Conservation (phyloP, 2,113 vertebrate genomes). For the Serinus canaria region DNA sequence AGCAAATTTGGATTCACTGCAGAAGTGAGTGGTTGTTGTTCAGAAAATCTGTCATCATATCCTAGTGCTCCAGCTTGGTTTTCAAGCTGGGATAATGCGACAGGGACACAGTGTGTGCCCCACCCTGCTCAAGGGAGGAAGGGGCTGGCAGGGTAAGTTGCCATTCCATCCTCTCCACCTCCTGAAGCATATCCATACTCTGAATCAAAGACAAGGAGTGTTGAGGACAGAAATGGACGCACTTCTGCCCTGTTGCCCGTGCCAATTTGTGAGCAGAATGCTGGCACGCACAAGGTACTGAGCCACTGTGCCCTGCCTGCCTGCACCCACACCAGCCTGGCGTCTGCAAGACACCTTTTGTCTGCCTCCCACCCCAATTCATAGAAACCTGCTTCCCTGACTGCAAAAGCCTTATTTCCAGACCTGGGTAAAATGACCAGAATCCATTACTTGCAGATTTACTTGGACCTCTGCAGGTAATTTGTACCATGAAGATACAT, state of each 20-base stretch:
- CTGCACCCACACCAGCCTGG: not conserved
- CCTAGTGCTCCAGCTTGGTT: not conserved
- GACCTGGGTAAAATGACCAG: not conserved
- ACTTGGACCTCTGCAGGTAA: not conserved
- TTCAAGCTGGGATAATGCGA: not conserved
- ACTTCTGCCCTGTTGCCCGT: not conserved
- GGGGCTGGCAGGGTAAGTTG: not conserved
- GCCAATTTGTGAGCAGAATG: not conserved
- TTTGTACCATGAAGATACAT: not conserved
- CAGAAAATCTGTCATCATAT: not conserved
- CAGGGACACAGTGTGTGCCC: not conserved
- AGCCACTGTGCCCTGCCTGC: not conserved
- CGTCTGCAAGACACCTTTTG: not conserved
- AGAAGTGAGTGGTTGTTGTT: not conserved
- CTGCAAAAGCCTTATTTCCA: not conserved
- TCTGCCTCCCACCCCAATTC: not conserved
- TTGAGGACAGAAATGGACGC: not conserved
- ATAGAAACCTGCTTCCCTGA: not conserved
- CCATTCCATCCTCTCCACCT: not conserved
- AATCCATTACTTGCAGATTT: not conserved
- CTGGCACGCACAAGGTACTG: rapidly evolving
- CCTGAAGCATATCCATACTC: not conserved
- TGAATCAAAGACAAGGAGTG: not conserved
- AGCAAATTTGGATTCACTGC: not conserved
- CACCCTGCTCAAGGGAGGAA: not conserved